phyloP scores from a whole-genome alignment of 2,113 vertebrate genomes.

The Machaerirhynchus nigripectus region DNA sequence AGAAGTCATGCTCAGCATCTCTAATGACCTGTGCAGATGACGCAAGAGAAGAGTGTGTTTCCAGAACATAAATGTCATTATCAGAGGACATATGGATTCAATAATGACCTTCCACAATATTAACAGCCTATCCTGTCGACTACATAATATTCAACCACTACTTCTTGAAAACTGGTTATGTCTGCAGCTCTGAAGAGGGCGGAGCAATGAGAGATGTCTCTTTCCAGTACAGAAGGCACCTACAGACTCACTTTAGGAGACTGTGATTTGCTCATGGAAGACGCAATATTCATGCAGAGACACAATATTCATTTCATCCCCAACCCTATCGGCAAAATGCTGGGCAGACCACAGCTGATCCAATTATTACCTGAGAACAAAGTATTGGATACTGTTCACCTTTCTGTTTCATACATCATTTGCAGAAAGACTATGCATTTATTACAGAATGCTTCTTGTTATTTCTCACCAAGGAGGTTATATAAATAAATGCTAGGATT shows the following conservation, averaged over 20 bases:
- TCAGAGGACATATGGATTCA: background rate
- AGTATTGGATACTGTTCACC: background rate
- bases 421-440: background rate
- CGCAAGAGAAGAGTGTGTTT: background rate
- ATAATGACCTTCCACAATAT: slow-evolving; percentile 3
- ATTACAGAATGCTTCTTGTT: background rate
- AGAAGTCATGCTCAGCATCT: background rate
- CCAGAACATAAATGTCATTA: slow-evolving; percentile 16
- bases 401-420: background rate
- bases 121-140: background rate
- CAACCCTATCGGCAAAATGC: background rate
- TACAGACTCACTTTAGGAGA: background rate
- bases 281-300: background rate
- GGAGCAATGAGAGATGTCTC: background rate
- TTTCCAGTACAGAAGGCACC: background rate
- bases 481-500: slow-evolving; percentile 6
- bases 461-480: slow-evolving; percentile 34
- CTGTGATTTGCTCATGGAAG: background rate
- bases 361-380: background rate
- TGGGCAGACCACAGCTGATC: background rate
- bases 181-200: background rate
- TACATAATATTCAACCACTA: background rate
- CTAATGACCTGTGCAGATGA: slow-evolving; percentile 12
- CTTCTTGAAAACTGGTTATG: background rate
- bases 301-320: background rate